A percentile compares a stretch with the other conserved stretches of the same genome.
These are phyloP conservation scores for Enteromius viviparus DNA, from an alignment of 2,797 vertebrate genomes.

Conservation along the genomic window DNA sequence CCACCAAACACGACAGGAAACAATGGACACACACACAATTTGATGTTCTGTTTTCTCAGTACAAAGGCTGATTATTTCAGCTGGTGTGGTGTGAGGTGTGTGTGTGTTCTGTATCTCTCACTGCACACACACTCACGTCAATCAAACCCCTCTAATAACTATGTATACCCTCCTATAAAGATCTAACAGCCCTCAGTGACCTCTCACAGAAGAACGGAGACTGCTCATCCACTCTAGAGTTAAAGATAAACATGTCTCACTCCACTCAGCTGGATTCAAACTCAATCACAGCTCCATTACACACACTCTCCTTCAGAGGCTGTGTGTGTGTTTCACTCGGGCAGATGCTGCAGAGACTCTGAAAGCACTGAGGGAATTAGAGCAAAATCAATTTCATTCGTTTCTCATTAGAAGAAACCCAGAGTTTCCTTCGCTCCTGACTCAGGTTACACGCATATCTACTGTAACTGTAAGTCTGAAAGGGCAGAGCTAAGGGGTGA, in stretches of 20 bases:
- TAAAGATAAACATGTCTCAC: constrained; percentile 12
- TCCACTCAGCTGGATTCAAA: constrained; percentile 7
- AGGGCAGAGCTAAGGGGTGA: neutral
- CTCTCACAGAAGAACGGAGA: constrained; percentile 10
- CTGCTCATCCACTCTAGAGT: constrained; percentile 11
- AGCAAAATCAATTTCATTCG: constrained; percentile 26
- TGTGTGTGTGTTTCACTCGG: constrained; percentile 8
- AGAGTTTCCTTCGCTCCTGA: constrained; percentile 2
- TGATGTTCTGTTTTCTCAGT: constrained; percentile 14
- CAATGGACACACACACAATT: constrained; percentile 5
- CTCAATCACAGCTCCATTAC: constrained; percentile 36
- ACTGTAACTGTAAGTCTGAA: constrained; percentile 15
- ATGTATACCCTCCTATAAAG: constrained; percentile 1
- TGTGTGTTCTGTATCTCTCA: neutral
- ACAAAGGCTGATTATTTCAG: constrained; percentile 45
- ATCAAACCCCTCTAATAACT: constrained; percentile 4
- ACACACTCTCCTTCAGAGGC: constrained; percentile 5
- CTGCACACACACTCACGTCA: constrained; percentile 7
- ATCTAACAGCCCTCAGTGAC: neutral
- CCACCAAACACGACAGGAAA: constrained; percentile 28
- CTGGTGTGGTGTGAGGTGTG: constrained; percentile 18
- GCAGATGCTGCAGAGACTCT: constrained; percentile 31
- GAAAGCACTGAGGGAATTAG: constrained; percentile 26
- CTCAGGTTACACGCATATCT: constrained; percentile 32
- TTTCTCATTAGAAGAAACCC: constrained; percentile 16